Evolutionary conservation across 1,140 invertebrate species (phyloP).

Genomic region (Berghia stephanieae): DNA sequence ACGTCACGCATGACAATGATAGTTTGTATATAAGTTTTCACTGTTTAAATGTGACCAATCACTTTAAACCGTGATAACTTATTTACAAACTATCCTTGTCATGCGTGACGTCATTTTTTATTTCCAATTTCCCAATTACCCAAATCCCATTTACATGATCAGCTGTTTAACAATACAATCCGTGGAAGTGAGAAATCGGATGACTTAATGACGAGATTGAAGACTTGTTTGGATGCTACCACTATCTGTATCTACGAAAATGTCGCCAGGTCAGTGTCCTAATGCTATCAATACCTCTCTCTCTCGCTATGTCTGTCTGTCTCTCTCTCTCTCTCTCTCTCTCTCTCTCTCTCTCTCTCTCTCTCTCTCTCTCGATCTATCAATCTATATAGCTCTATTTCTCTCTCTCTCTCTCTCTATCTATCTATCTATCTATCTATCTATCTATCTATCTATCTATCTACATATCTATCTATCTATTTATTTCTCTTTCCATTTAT

Average conservation of each 20-base stretch:
- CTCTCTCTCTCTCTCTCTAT: too few species aligned
- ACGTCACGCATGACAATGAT: background rate
- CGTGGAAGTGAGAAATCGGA: slow-evolving; percentile 14
- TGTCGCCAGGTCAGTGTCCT: slow-evolving; percentile 74
- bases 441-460: too few species aligned
- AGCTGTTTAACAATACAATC: slow-evolving; percentile 21
- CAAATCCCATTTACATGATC: too few species aligned
- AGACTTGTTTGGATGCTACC: slow-evolving; percentile 15
- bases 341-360: background rate
- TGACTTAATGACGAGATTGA: slow-evolving; percentile 5
- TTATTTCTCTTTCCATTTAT: too few species aligned
- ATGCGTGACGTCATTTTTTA: too few species aligned
- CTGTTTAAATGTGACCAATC: background rate
- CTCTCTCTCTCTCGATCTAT: too few species aligned
- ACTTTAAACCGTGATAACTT: too few species aligned
- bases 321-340: background rate
- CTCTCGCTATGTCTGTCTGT: background rate
- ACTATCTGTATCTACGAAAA: slow-evolving; percentile 77
- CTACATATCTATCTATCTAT: too few species aligned
- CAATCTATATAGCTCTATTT: too few species aligned
- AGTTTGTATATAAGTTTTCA: background rate
- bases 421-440: background rate
- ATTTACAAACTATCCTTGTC: too few species aligned
- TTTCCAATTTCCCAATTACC: too few species aligned
- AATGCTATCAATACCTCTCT: too few species aligned